Base-by-base conservation (phyloP, 2,113 vertebrate genomes). In the Mesitornis unicolor region DNA sequence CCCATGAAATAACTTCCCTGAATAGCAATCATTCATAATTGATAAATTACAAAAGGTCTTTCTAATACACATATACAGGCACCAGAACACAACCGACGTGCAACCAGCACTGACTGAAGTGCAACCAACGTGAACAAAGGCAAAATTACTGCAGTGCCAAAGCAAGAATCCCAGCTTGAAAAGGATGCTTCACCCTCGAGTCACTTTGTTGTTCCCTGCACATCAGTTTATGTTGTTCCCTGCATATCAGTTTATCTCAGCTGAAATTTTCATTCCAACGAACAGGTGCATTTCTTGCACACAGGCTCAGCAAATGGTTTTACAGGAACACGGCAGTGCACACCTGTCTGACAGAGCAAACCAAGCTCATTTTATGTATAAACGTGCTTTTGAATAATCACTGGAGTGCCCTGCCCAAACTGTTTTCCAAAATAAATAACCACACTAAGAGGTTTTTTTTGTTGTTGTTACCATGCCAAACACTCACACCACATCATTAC, bases 1-100 rank as follows among this genome's bases (percentile, higher is more conserved):
- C 43, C 63, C 54, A 28, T 50, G 53, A 96, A 97, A 75, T 63
- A 95, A 85, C 76, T 94, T 81, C 51, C 84, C 82, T 81, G 47
- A 88, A 76, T 61, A 91, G 91, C 33, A 81, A 84, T 74, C 24
- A 78, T 74, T 61, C 79, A 67, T 78, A 93, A 86, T 6, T 80
- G 80, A 87, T 91, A 91, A 70, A 91, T 74, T 69, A 89, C 15
- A 85, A 54, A 87, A 93, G 35, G 31, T 50, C 77, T 70, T 78
- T 48, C 43, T n/a, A 80, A 75, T 14, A 88, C 29, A 73, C 26
- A 61, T 16, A 56, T 5, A 61, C 5, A 38, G 25, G 6, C 88
- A 81, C 38, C 12, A 51, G 56, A 74, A 45, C 29, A 64, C 57
- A 76, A 31, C 31, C 20, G 26, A 75, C 43, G 45, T 3, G 19